phyloP scores from a whole-genome alignment of 2,113 vertebrate genomes.

The Channa maculata region DNA sequence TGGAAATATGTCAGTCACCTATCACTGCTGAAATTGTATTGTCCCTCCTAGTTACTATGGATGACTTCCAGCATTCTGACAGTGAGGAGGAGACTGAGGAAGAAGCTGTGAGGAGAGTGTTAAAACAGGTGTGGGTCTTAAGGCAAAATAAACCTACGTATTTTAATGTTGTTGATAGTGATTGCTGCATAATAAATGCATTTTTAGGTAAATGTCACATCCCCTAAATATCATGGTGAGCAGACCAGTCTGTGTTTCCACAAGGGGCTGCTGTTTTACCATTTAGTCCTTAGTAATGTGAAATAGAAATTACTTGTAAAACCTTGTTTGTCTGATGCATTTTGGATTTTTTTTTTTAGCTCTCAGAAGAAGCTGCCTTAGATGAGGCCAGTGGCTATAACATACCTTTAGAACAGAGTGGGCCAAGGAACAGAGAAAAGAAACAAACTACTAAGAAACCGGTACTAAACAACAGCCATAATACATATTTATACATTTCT shows the following conservation, averaged over 20 bases:
- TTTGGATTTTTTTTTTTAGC: constrained; percentile 77
- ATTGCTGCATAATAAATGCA: neutral
- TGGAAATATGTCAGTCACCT: neutral
- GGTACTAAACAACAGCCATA: constrained; percentile 46
- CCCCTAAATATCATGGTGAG: neutral
- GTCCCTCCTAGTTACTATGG: constrained; percentile 84
- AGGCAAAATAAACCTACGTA: neutral
- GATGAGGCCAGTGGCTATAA: constrained; percentile 96
- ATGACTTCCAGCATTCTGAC: constrained; percentile 86
- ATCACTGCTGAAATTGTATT: constrained; percentile 19
- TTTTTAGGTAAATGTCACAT: neutral
- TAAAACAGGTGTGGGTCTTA: constrained; percentile 86
- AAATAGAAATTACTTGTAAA: neutral
- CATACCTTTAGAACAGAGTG: constrained; percentile 85
- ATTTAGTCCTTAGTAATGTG: constrained; percentile 29
- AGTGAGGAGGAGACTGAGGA: constrained; percentile 95
- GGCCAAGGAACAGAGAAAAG: constrained; percentile 73
- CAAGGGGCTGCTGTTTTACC: constrained; percentile 69
- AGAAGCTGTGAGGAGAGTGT: constrained; percentile 86
- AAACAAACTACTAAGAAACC: constrained; percentile 60
- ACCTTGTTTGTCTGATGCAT: neutral
- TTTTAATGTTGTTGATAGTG: neutral
- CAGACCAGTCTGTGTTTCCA: constrained; percentile 24
- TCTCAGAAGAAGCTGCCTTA: constrained; percentile 90
- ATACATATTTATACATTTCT: neutral